A percentile compares a stretch with the other conserved stretches of the same genome.
phyloP scores from a whole-genome alignment of 2,797 vertebrate species.

The Pristis pectinata region DNA sequence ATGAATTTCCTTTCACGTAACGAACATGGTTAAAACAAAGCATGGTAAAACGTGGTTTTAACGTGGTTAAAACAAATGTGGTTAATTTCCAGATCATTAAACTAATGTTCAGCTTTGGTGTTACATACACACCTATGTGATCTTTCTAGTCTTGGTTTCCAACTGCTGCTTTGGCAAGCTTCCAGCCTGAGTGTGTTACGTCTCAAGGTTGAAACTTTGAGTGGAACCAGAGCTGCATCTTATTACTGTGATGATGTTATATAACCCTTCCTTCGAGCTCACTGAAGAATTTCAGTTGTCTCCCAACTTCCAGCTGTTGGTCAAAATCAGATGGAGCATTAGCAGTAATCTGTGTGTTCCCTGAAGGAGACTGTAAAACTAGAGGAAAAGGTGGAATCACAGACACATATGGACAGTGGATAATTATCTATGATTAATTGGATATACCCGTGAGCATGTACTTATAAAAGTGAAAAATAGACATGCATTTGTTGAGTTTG shows the following conservation, averaged over 20 bases:
- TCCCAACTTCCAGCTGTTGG: not conserved
- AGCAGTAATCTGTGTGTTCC: not conserved
- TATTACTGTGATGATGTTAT: not conserved
- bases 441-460: not conserved
- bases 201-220: not conserved
- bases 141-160: not conserved
- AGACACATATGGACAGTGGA: not conserved
- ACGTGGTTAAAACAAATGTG: too few relatives aligned
- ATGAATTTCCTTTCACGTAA: not conserved
- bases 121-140: not conserved
- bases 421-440: not conserved
- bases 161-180: not conserved
- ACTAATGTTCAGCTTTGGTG: not conserved
- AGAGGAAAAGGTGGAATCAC: not conserved
- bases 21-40: not conserved
- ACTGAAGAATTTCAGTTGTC: not conserved
- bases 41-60: too few relatives aligned
- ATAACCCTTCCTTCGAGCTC: not conserved
- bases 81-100: conserved; percentile 4
- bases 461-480: not conserved
- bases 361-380: not conserved
- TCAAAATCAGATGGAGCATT: not conserved
- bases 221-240: not conserved
- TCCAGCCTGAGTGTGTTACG: not conserved
- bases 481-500: not conserved